phyloP scores from a whole-genome alignment of 1,140 invertebrate species.

The Mycetomoellerius zeteki region DNA sequence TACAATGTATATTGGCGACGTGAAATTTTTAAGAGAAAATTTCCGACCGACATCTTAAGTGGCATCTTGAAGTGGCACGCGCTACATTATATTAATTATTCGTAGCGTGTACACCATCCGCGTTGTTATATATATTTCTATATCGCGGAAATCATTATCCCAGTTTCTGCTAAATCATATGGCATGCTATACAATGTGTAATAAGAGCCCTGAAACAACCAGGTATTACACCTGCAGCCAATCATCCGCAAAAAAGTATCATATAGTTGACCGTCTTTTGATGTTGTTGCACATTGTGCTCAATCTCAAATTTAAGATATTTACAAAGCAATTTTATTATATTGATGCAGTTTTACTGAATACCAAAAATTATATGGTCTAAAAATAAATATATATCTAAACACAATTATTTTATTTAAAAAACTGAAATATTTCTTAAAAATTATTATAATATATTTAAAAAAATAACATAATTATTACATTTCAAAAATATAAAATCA shows the following conservation, averaged over 20 bases:
- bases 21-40: slow-evolving; percentile 46
- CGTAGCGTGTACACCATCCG: slow-evolving; percentile 1
- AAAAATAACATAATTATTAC: background rate
- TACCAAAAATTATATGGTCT: background rate
- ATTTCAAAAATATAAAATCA: background rate
- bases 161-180: slow-evolving; percentile 46
- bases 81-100: slow-evolving; percentile 55
- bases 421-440: background rate
- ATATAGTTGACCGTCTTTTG: background rate
- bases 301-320: slow-evolving; percentile 24
- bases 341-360: background rate
- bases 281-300: background rate
- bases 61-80: slow-evolving; percentile 13
- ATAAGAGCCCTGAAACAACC: slow-evolving; percentile 26
- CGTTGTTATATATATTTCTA: slow-evolving; percentile 42
- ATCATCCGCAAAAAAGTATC: slow-evolving; percentile 43
- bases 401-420: background rate
- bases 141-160: slow-evolving; percentile 45
- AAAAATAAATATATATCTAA: background rate
- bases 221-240: slow-evolving; percentile 52
- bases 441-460: background rate
- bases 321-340: background rate
- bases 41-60: slow-evolving; percentile 29
- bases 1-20: background rate
- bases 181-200: slow-evolving; percentile 46